These are phyloP conservation scores for Rotaria macrura DNA, from an alignment of 2,888 invertebrate species.

Conservation along the genomic window DNA sequence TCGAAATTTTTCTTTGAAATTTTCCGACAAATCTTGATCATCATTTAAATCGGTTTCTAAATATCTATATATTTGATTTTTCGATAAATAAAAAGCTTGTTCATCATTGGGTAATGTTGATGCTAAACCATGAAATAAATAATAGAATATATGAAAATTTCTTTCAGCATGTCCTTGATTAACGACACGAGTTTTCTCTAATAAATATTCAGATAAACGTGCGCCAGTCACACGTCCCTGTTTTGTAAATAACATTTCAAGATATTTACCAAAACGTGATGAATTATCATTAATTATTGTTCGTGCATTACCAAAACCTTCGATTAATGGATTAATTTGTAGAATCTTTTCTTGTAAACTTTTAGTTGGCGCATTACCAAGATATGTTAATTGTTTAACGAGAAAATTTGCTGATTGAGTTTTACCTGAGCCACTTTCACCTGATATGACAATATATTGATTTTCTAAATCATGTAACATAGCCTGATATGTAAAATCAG, in stretches of 20 bases:
- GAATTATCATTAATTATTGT: slow-evolving; percentile 74
- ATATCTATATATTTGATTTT: slow-evolving; percentile 2
- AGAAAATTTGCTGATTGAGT: slow-evolving; percentile 70
- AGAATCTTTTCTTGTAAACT: slow-evolving; percentile 54
- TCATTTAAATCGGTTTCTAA: neutral
- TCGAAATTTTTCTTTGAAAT: slow-evolving; percentile 61
- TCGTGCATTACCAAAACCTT: slow-evolving; percentile 71
- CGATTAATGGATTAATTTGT: slow-evolving; percentile 72
- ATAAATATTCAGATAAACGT: slow-evolving; percentile 69
- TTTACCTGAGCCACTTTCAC: slow-evolving; percentile 82
- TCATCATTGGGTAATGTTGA: neutral
- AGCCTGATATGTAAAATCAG: slow-evolving; percentile 78
- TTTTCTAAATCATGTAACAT: slow-evolving; percentile 72
- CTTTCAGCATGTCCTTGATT: slow-evolving; percentile 64
- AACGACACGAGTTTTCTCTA: slow-evolving; percentile 77
- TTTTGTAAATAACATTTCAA: slow-evolving; percentile 65
- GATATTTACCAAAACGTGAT: slow-evolving; percentile 71
- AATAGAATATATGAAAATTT: slow-evolving; percentile 79
- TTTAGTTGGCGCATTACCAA: slow-evolving; percentile 54
- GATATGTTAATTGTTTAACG: slow-evolving; percentile 66
- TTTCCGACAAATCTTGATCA: neutral
- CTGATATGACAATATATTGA: slow-evolving; percentile 75
- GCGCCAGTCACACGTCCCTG: slow-evolving; percentile 79
- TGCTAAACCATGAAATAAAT: slow-evolving; percentile 72
- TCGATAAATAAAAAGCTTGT: neutral